Evolutionary conservation across 2,888 invertebrate genomes (phyloP).

Genomic region (Romanomermis culicivorax): DNA sequence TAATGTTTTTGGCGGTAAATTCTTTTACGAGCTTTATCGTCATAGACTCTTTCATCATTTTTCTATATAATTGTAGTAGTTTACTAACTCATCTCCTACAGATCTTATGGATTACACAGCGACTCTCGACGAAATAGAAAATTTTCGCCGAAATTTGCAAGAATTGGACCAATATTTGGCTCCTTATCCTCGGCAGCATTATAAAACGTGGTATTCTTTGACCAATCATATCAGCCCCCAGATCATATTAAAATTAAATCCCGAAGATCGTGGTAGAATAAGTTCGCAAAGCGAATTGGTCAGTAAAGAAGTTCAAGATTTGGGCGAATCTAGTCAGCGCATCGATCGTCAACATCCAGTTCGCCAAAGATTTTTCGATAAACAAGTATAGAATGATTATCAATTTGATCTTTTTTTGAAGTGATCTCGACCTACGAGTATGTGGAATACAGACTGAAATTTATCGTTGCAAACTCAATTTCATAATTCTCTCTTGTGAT

Average conservation of each 20-base stretch:
- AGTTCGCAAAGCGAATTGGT: slow-evolving; percentile 12
- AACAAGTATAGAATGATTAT: no score
- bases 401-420: no score
- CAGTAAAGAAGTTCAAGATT: slow-evolving; percentile 9
- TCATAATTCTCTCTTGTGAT: no score
- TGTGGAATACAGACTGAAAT: no score
- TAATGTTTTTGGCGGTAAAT: no score
- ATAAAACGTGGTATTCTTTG: slow-evolving; percentile 60
- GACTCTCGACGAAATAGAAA: slow-evolving; percentile 11
- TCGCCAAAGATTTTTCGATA: slow-evolving; percentile 15
- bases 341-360: slow-evolving; percentile 7
- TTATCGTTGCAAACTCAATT: no score
- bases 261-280: slow-evolving; percentile 16
- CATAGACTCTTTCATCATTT: slow-evolving; percentile 11
- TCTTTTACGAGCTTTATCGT: no score
- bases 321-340: slow-evolving; percentile 11
- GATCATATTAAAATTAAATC: slow-evolving; percentile 21
- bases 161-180: slow-evolving; percentile 58
- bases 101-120: background rate
- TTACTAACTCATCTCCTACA: background rate
- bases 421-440: no score
- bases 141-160: slow-evolving; percentile 38
- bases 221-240: slow-evolving; percentile 45
- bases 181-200: slow-evolving; percentile 71
- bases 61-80: background rate